These are phyloP conservation scores for Ophion obscuratus DNA, from an alignment of 2,888 invertebrate species.

Conservation along the genomic window DNA sequence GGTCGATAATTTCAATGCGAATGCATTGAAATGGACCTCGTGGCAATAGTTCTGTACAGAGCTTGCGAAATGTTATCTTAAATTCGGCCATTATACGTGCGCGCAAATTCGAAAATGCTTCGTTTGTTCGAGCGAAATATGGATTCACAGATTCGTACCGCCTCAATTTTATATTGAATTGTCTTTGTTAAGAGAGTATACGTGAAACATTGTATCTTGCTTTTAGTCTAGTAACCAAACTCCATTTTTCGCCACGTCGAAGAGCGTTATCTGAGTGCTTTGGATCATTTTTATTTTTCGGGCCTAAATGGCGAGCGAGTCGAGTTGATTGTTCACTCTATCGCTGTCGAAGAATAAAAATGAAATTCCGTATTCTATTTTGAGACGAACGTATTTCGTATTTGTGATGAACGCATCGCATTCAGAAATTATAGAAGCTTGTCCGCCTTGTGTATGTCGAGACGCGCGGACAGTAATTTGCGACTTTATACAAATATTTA, in stretches of 20 bases:
- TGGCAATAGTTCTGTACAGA: conserved; percentile 30
- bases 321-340: conserved; percentile 27
- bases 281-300: conserved; percentile 28
- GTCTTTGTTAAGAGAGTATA: conserved; percentile 71
- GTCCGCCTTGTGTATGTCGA: conserved; percentile 49
- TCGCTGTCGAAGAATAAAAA: conserved; percentile 25
- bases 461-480: conserved; percentile 71
- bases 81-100: background rate
- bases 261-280: conserved; percentile 52
- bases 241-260: conserved; percentile 64
- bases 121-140: background rate
- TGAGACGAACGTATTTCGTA: conserved; percentile 42
- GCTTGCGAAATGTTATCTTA: conserved; percentile 19
- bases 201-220: conserved; percentile 76
- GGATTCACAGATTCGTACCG: conserved; percentile 70
- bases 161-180: conserved; percentile 76
- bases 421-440: conserved; percentile 38
- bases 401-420: conserved; percentile 41
- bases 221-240: conserved; percentile 76
- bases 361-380: conserved; percentile 32
- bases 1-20: background rate
- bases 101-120: conserved; percentile 3
- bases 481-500: conserved; percentile 74
- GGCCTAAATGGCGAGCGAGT: conserved; percentile 25
- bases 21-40: background rate